These are phyloP conservation scores for Pseudorhombus dupliciocellatus DNA, from an alignment of 2,113 vertebrate genomes.

Conservation along the genomic window DNA sequence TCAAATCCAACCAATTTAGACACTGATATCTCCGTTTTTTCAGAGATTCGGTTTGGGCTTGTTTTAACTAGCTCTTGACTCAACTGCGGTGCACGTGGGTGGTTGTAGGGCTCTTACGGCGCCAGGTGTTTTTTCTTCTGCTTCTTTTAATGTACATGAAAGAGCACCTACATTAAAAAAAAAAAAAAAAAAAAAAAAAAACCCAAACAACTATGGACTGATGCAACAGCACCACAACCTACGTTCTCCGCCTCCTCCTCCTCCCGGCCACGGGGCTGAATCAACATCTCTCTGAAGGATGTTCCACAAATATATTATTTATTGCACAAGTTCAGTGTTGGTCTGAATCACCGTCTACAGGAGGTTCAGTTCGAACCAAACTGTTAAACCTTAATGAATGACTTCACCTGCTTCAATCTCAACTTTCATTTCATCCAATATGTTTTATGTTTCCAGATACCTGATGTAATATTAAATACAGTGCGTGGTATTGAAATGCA, in stretches of 20 bases:
- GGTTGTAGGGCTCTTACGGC: not conserved
- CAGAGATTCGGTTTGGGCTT: too few species aligned
- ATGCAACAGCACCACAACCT: conserved; percentile 1
- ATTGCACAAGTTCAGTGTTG: not conserved
- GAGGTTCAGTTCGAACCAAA: not conserved
- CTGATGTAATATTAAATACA: not conserved
- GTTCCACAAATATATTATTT: not conserved
- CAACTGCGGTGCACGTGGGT: too few species aligned
- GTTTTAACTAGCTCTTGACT: not conserved
- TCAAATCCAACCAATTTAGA: too few species aligned
- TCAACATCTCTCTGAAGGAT: not conserved
- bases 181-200: too few species aligned
- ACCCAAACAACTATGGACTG: too few species aligned
- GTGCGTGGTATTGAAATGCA: not conserved
- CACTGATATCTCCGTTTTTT: too few species aligned
- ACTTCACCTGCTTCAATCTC: not conserved
- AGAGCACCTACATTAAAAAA: not conserved
- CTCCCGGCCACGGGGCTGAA: not conserved
- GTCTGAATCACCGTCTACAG: not conserved
- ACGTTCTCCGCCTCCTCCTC: not conserved
- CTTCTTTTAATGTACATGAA: not conserved
- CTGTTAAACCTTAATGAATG: not conserved
- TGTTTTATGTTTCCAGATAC: not conserved
- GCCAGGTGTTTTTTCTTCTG: not conserved
- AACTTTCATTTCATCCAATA: not conserved